Percentiles rank a stretch among this genome's conserved stretches.
Conservation (phyloP, 2,113 vertebrate species). For the Colinus virginianus region DNA sequence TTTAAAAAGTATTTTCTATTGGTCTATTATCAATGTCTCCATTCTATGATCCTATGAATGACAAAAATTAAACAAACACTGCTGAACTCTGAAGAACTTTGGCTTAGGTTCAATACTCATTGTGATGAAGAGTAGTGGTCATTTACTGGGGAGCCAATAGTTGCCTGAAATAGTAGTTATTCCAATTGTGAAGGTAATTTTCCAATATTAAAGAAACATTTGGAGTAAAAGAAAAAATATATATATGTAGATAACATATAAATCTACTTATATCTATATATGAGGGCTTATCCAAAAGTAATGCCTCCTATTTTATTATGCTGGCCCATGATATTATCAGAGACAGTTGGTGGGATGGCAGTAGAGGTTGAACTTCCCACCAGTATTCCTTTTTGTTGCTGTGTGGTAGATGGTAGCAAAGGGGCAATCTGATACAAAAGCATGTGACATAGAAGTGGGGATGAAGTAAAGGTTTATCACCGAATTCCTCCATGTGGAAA, state of each 20-base stretch:
- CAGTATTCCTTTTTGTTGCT: neutral
- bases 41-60: neutral
- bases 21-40: neutral
- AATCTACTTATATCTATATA: neutral
- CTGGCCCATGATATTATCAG: no score
- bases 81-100: constrained; percentile 8
- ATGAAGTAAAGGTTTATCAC: no score
- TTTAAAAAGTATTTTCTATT: neutral
- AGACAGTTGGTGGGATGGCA: no score
- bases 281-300: no score
- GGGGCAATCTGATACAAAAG: no score
- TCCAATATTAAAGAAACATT: neutral
- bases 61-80: neutral
- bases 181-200: neutral
- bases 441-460: no score
- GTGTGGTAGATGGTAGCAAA: no score
- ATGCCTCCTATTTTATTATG: no score
- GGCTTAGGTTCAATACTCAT: neutral
- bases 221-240: neutral
- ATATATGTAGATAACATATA: neutral
- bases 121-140: neutral
- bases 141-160: neutral
- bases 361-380: neutral
- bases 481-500: no score
- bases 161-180: neutral